Evolutionary conservation across 2,797 vertebrate genomes (phyloP).

Genomic region (Linurgus olivaceus): DNA sequence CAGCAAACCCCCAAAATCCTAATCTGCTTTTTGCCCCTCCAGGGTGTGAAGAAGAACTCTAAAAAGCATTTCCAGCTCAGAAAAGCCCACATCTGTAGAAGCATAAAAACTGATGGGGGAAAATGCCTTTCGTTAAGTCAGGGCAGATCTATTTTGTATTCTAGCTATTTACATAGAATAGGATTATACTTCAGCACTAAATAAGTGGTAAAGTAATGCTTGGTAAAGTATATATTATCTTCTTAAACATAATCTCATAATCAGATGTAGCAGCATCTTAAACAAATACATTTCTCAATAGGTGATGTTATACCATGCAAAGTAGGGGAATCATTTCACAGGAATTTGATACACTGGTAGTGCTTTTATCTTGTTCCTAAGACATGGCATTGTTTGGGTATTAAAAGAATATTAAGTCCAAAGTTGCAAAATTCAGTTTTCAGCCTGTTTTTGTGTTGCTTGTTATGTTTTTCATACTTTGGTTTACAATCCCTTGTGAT

Average conservation of each 20-base stretch:
- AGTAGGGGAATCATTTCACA: slow-evolving; percentile 21
- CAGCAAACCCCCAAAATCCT: neutral
- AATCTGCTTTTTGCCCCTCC: slow-evolving; percentile 45
- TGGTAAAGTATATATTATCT: slow-evolving; percentile 62
- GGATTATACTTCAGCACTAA: slow-evolving; percentile 52
- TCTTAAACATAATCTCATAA: slow-evolving; percentile 69
- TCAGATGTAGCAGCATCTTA: slow-evolving; percentile 67
- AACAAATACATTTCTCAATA: slow-evolving; percentile 54
- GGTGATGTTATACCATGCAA: slow-evolving; percentile 51
- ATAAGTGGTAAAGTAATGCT: slow-evolving; percentile 49
- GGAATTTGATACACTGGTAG: slow-evolving; percentile 50
- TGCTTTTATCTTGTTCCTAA: slow-evolving; percentile 44
- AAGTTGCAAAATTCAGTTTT: slow-evolving; percentile 29
- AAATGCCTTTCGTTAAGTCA: neutral
- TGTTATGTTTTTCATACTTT: neutral
- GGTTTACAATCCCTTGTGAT: neutral
- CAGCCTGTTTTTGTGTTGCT: neutral
- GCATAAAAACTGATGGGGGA: neutral
- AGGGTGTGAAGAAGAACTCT: slow-evolving; percentile 8
- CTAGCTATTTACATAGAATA: slow-evolving; percentile 42
- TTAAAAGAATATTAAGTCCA: slow-evolving; percentile 28
- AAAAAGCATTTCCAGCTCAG: neutral
- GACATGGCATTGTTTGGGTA: neutral
- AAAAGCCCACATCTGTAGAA: neutral
- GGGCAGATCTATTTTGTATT: slow-evolving; percentile 11